Evolutionary conservation across 2,888 invertebrate genomes (phyloP).

Genomic region (Acleris cristana): DNA sequence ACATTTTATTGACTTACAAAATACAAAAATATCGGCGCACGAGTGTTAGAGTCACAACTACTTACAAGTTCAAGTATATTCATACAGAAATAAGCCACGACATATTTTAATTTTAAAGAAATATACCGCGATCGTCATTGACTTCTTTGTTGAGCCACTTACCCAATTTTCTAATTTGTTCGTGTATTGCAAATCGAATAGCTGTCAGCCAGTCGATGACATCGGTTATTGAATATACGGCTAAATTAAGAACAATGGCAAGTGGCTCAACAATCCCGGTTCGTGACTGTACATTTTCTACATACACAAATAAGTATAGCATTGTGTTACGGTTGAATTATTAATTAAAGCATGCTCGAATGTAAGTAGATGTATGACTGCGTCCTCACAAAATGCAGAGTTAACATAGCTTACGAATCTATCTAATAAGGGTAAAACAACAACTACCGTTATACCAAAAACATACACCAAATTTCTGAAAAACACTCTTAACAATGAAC

Average conservation of each 20-base stretch:
- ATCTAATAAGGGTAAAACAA: constrained; percentile 20
- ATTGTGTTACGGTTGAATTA: constrained; percentile 31
- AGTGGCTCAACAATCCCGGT: no score
- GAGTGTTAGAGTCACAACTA: constrained; percentile 30
- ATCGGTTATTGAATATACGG: no score
- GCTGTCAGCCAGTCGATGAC: no score
- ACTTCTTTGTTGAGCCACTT: no score
- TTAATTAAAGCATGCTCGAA: constrained; percentile 44
- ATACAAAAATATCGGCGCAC: constrained; percentile 24
- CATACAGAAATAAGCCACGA: constrained; percentile 28
- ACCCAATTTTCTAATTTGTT: no score
- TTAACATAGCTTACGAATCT: constrained; percentile 31
- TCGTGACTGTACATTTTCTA: no score
- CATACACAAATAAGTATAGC: background rate
- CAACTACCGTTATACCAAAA: constrained; percentile 30
- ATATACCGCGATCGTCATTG: background rate
- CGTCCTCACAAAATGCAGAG: constrained; percentile 19
- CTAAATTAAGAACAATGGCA: no score
- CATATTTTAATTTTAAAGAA: constrained; percentile 12
- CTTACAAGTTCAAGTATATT: constrained; percentile 3
- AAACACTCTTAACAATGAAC: constrained; percentile 51
- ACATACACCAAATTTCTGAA: constrained; percentile 42
- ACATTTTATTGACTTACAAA: constrained; percentile 26
- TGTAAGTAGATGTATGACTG: constrained; percentile 42
- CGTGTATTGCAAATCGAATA: no score